These are phyloP conservation scores for Drosophila differens DNA, from an alignment of 2,888 invertebrate species.

Conservation along the genomic window DNA sequence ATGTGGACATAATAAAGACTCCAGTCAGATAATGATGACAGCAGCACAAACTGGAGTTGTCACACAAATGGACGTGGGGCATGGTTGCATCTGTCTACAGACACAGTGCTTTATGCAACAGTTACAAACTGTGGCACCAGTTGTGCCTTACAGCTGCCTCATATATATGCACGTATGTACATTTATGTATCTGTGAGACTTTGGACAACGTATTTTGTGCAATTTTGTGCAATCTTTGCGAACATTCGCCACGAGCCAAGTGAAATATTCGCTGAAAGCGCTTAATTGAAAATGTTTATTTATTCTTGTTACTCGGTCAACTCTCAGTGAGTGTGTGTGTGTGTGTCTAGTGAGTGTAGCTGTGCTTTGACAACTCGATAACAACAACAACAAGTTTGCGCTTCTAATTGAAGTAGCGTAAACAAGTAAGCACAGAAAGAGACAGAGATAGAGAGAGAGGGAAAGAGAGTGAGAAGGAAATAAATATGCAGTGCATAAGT, in stretches of 20 bases:
- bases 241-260: slow-evolving; percentile 9
- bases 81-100: background rate
- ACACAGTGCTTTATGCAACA: background rate
- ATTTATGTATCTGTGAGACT: background rate
- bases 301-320: slow-evolving; percentile 22
- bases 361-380: slow-evolving; percentile 17
- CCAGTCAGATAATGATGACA: slow-evolving; percentile 39
- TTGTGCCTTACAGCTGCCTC: slow-evolving; percentile 5
- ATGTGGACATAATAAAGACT: slow-evolving; percentile 51
- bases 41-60: slow-evolving; percentile 20
- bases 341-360: slow-evolving; percentile 2
- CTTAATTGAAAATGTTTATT: slow-evolving; percentile 67
- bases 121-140: background rate
- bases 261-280: slow-evolving; percentile 21
- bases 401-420: slow-evolving; percentile 50
- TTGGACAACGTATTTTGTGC: slow-evolving; percentile 4
- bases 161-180: background rate
- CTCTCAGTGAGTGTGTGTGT: slow-evolving; percentile 4
- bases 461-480: background rate
- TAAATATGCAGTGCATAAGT: slow-evolving; percentile 9
- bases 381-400: slow-evolving; percentile 42
- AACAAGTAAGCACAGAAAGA: slow-evolving; percentile 14
- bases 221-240: slow-evolving; percentile 5
- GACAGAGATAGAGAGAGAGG: background rate
- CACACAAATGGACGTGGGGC: slow-evolving; percentile 19